Evolutionary conservation across 2,113 vertebrate species (phyloP), one percentile per base, ranked within the genome.

Genomic region (Anhinga anhinga): DNA sequence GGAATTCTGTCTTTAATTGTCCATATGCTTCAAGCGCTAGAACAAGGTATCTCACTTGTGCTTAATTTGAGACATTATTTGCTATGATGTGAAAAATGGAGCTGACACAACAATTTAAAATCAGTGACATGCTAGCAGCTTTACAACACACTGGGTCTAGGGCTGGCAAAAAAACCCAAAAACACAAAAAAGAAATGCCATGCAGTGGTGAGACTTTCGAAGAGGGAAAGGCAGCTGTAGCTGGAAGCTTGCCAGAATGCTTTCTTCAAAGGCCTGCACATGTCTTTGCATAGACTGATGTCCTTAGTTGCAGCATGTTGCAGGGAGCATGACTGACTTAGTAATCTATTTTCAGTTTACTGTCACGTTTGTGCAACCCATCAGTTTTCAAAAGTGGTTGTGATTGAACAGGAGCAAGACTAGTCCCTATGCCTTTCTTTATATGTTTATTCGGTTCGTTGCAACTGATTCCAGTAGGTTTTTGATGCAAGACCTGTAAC

Each of bases 1-100:
- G 10, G 50, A 87, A 87, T 88, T 97, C 94, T 93, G n/a, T 90
- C 97, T 97, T 97, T 97, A 15, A 92, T 95, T 88, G 79, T 15
- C 74, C 77, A 79, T 36, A 34, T 96, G 84, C 91, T 92, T 97
- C 63, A 88, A 90, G 84, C 86, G 80, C 95, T 95, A 34, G 88
- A 82, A 91, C 80, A 96, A 88, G 5, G 4, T 73, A 81, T 84
- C 88, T 96, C 88, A 15, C 36, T 82, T 55, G 13, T 84, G 76
- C 74, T 93, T 92, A 87, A 94, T 98, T 96, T 93, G 82, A 88
- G 94, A 95, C 16, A 56, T 95, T 61, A 76, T 94, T 96, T 96
- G 78, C 86, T 92, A 69, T 58, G 91, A 76, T 85, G 82, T 91
- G 95, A 97, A 95, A 97, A 95, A 50, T 69, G 89, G 76, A 95